Base-by-base conservation (phyloP, 2,797 vertebrate genomes). In the Mallotus villosus region DNA sequence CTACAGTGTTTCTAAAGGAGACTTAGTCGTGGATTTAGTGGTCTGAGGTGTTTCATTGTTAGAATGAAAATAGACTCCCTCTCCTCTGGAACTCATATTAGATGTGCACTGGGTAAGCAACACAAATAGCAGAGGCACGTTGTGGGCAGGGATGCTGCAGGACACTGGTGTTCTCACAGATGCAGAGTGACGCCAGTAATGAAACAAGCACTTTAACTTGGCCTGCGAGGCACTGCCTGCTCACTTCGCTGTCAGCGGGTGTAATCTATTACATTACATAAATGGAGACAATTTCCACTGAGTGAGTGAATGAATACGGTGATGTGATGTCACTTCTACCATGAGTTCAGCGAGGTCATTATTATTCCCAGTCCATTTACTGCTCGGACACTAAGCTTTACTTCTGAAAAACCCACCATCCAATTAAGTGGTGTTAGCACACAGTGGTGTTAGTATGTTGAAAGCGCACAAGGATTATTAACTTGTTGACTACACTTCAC, bases 171-270 rank as follows among this genome's bases (percentile, higher is more conserved):
- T 63, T 19, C n/a, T 24, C 7, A 22, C 62, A 34, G 32, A 21
- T 37, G 62, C 62, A 63, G n/a, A 63, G 62, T 41, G 62, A 41
- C 32, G 16, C 27, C 32, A 32, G 62, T 41, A 63, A 63, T 63
- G 62, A 63, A 63, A 41, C 62, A 21, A 63, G 32, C 32, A 63
- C 62, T 63, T 63, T 63, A 21, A 17, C 62, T 37, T 11, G 7
- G 34, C 62, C 34, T 34, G 62, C 1, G 19, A 37, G 62, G 12
- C 32, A n/a, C 27, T n/a, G 19, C 29, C 19, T 21, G 19, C 29
- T 63, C 32, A 37, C 5, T 41, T 21, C 19, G 6, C 62, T 37
- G 62, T 37, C 29, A 11, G 32, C 62, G 29, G 62, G 8, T 34
- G 19, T 34, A 34, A 63, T 63, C 62, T 41, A 63, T 63, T 63